phyloP scores from a whole-genome alignment of 2,113 vertebrate genomes.

The Sander vitreus region DNA sequence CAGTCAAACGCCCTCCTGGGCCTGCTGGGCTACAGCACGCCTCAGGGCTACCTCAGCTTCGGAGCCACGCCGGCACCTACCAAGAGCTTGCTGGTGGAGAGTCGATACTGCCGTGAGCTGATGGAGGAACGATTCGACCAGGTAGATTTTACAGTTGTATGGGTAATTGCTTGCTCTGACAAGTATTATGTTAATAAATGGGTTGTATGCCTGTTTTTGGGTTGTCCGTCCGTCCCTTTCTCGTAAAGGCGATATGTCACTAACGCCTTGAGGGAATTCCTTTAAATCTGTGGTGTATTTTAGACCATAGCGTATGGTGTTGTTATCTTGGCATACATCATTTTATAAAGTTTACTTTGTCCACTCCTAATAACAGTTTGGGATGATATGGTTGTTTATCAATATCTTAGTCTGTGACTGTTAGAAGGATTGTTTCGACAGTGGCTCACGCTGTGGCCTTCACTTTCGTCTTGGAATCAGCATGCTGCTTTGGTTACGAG shows the following conservation, averaged over 20 bases:
- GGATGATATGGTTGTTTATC: background rate
- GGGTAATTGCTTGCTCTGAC: background rate
- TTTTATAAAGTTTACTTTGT: background rate
- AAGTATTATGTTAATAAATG: background rate
- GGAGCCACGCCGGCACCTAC: conserved; percentile 89
- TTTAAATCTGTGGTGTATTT: no score
- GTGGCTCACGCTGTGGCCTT: background rate
- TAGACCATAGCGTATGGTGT: background rate
- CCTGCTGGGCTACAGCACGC: conserved; percentile 93
- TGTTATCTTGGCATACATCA: background rate
- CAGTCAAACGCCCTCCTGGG: conserved; percentile 96
- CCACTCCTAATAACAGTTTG: background rate
- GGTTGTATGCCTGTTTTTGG: no score
- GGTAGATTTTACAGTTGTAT: conserved; percentile 71
- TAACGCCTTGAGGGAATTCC: no score
- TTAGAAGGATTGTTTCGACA: background rate
- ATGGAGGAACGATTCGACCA: conserved; percentile 99
- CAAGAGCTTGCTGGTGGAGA: conserved; percentile 94
- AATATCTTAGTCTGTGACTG: background rate
- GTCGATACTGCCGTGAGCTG: conserved; percentile 95
- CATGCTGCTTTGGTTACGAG: background rate
- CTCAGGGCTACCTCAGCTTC: conserved; percentile 93
- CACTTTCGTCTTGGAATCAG: background rate
- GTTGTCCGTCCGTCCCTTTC: no score
- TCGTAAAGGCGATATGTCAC: no score